phyloP scores from a whole-genome alignment of 2,113 vertebrate genomes.

The Rallus limicola region DNA sequence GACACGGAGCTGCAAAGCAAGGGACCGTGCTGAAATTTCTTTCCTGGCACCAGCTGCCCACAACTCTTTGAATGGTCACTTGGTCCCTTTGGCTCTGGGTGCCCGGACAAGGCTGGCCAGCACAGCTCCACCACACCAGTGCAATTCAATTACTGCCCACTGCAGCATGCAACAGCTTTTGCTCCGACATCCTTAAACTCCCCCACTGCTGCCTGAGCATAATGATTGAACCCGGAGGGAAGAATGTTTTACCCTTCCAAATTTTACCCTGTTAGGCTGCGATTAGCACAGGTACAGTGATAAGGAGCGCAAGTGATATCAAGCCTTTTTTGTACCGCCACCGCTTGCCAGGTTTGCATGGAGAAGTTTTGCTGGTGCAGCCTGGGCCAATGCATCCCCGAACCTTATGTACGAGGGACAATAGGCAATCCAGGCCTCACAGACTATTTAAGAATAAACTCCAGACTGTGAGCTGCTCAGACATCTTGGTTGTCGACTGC shows the following conservation, averaged over 20 bases:
- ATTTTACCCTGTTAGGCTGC: not conserved
- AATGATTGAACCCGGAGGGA: not conserved
- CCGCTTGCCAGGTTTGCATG: not conserved
- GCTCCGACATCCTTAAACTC: not conserved
- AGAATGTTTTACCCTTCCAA: not conserved
- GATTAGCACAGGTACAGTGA: not conserved
- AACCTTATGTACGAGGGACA: slow-evolving; percentile 62
- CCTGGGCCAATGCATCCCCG: slow-evolving; percentile 48
- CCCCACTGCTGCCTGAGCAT: rapidly evolving
- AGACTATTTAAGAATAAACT: slow-evolving; percentile 72
- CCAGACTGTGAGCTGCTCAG: slow-evolving; percentile 71
- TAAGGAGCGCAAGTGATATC: not conserved
- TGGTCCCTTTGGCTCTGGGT: slow-evolving; percentile 5
- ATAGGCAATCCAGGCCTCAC: slow-evolving; percentile 69
- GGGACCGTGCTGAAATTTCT: not conserved
- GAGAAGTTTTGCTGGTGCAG: slow-evolving; percentile 45
- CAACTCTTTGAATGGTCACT: slow-evolving; percentile 22
- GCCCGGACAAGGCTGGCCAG: not conserved
- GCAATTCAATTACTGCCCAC: not conserved
- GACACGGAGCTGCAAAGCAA: not conserved
- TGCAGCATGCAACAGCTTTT: not conserved
- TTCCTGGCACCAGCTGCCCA: not conserved
- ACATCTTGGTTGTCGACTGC: slow-evolving; percentile 69
- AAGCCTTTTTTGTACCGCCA: not conserved
- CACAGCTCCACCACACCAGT: not conserved